Conservation (phyloP, 2,888 invertebrate genomes). For the Lasioglossum zephyrum region DNA sequence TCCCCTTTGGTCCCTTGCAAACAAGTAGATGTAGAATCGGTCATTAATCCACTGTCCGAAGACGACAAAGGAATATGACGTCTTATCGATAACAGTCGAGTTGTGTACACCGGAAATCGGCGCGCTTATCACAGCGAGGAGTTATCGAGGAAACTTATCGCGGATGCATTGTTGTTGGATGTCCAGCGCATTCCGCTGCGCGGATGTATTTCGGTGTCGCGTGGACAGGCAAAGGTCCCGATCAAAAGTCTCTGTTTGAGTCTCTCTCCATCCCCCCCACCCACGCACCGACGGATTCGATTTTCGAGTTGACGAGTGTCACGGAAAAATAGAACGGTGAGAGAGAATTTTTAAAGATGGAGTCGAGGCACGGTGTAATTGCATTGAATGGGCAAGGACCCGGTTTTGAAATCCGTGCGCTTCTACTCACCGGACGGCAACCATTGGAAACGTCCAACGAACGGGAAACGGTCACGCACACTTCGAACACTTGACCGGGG, state of each 20-base stretch:
- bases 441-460: conserved; percentile 77
- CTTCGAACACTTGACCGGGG: conserved; percentile 44
- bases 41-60: not conserved
- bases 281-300: not conserved
- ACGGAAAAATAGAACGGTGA: not conserved
- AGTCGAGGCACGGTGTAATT: conserved; percentile 1
- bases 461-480: conserved; percentile 58
- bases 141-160: not conserved
- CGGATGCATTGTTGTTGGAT: conserved; percentile 43
- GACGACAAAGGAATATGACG: conserved; percentile 4
- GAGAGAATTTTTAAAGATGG: conserved; percentile 14
- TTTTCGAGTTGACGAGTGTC: not conserved
- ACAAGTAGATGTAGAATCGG: not conserved
- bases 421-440: conserved; percentile 79
- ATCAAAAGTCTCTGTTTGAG: conserved; percentile 14
- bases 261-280: not conserved
- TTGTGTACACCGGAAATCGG: not conserved
- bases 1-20: not conserved
- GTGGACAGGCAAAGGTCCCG: conserved; percentile 50
- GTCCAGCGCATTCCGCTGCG: conserved; percentile 50
- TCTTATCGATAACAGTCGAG: not conserved
- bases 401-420: conserved; percentile 36
- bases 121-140: not conserved
- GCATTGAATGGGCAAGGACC: not conserved
- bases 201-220: conserved; percentile 61